Conservation (phyloP, 2,888 invertebrate genomes). For the Pteria penguin region DNA sequence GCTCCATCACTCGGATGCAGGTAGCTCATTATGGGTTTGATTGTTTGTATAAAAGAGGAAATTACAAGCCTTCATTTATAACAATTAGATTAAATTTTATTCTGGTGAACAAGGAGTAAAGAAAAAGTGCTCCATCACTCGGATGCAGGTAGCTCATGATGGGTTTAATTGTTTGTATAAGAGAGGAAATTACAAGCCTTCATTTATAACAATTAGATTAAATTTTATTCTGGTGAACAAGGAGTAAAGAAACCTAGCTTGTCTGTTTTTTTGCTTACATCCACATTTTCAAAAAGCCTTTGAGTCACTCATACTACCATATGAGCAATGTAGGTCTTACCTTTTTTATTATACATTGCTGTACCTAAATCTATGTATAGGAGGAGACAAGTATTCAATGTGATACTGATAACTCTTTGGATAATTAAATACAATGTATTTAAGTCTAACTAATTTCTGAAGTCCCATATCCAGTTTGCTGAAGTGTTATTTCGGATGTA, state of each 20-base stretch:
- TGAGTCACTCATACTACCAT: too few relatives aligned
- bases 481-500: too few relatives aligned
- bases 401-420: too few relatives aligned
- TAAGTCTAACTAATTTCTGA: too few relatives aligned
- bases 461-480: too few relatives aligned
- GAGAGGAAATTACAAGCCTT: neutral
- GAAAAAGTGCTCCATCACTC: slow-evolving; percentile 90
- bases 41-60: neutral
- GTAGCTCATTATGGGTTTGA: slow-evolving; percentile 80
- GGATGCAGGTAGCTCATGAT: slow-evolving; percentile 88
- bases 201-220: neutral
- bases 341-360: too few relatives aligned
- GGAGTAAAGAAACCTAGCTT: slow-evolving; percentile 90
- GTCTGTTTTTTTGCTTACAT: too few relatives aligned
- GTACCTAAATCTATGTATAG: too few relatives aligned
- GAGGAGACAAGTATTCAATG: too few relatives aligned
- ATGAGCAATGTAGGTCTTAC: too few relatives aligned
- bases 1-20: slow-evolving; percentile 92
- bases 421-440: too few relatives aligned
- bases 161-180: neutral
- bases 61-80: neutral
- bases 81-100: slow-evolving; percentile 37
- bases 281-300: too few relatives aligned
- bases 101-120: slow-evolving; percentile 85
- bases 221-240: slow-evolving; percentile 81